These are phyloP conservation scores for Cantharis flavilabris DNA, from an alignment of 2,888 invertebrate species.

Conservation along the genomic window DNA sequence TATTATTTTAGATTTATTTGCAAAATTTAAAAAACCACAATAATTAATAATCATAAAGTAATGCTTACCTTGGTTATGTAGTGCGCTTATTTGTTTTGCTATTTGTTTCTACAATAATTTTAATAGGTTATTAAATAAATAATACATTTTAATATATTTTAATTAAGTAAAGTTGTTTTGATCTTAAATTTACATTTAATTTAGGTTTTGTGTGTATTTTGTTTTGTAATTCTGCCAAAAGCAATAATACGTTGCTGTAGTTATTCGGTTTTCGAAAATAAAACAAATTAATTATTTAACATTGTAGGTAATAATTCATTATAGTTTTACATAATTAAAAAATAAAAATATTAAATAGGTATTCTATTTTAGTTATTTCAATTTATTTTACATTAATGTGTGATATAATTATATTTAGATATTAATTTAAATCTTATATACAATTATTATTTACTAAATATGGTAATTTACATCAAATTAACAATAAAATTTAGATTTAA, in stretches of 20 bases:
- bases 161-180: background rate
- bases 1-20: no score
- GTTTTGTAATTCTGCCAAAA: background rate
- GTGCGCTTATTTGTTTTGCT: no score
- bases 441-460: background rate
- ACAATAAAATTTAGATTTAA: background rate
- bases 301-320: background rate
- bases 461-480: background rate
- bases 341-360: background rate
- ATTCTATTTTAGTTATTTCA: background rate
- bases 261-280: background rate
- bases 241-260: background rate
- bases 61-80: no score
- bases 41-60: no score
- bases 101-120: no score
- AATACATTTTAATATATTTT: no score
- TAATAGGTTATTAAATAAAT: no score
- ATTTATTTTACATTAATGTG: background rate
- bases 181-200: background rate
- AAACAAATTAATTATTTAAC: background rate
- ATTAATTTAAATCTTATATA: background rate
- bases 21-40: no score
- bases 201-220: background rate
- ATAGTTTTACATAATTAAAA: background rate
- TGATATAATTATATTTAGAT: background rate